phyloP scores from a whole-genome alignment of 2,797 vertebrate species.

The Potorous gilbertii region DNA sequence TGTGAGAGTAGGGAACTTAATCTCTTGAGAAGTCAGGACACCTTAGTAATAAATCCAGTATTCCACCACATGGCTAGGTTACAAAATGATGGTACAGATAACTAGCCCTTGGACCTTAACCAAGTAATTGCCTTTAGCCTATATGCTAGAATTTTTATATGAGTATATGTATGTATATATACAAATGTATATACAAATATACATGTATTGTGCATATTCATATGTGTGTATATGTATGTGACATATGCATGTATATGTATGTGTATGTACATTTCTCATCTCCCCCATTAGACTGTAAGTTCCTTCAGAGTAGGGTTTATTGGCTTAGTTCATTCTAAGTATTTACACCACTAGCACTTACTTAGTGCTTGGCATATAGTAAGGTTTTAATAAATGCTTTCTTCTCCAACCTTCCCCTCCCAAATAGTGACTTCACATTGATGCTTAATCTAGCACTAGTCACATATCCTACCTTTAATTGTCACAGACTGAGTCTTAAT shows the following conservation, averaged over 20 bases:
- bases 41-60: background rate
- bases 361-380: background rate
- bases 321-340: background rate
- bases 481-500: background rate
- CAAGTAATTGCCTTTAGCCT: background rate
- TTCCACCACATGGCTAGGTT: background rate
- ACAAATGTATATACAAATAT: background rate
- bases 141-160: background rate
- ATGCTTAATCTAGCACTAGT: background rate
- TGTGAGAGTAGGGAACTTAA: background rate
- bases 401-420: background rate
- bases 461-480: background rate
- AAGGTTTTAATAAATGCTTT: background rate
- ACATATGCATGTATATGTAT: background rate
- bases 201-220: background rate
- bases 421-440: background rate
- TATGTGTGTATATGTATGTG: background rate
- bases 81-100: background rate
- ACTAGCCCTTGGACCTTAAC: background rate
- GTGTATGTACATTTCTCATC: background rate
- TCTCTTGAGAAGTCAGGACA: background rate
- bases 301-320: background rate
- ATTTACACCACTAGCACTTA: background rate
- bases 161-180: background rate
- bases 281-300: background rate